Evolutionary conservation across 2,113 vertebrate genomes (phyloP), one percentile per base, ranked within the genome.

Genomic region (Rhynchopsitta pachyrhyncha): DNA sequence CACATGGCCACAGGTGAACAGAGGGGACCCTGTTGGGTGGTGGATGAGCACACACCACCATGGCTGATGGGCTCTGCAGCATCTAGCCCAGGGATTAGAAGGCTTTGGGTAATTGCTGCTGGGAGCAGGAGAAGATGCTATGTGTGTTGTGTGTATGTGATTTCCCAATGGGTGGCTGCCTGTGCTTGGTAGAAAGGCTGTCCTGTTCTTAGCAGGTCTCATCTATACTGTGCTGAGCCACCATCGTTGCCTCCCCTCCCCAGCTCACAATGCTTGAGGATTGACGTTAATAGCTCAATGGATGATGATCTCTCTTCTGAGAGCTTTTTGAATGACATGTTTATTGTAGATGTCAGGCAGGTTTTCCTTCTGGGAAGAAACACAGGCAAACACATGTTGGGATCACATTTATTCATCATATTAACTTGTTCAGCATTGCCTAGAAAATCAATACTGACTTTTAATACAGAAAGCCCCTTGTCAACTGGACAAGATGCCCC

Each of bases 121-220:
- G 39, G 73, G 28, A 35, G 10, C 1, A 1, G 49, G 27, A 24
- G 1, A 15, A 76, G 47, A 22, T 37, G 53, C 41, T 49, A 4
- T 2, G 1, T 14, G 12, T 49, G 44, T 10, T 39, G 11, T 10
- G 10, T n/a, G 11, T 46, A 15, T 24, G 1, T 55, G 53, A 41
- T 10, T 33, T 31, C 20, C 52, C 7, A 4, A 50, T 20, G 35
- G 55, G 67, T 15, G 8, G 18, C 35, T 53, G 50, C 4, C 17
- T 24, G 2, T 12, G 12, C 20, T 50, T 7, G 11, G 27, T 59
- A 41, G 70, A 19, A 33, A 62, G 23, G 37, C 37, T 44, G 44
- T 22, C 9, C 17, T 41, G 28, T 12, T 59, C 6, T 0, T 6
- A 52, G 13, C 2, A 46, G 8, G 13, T 31, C 17, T 44, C 13